phyloP scores from a whole-genome alignment of 1,140 invertebrate genomes.

The Drosophila ohnishii region DNA sequence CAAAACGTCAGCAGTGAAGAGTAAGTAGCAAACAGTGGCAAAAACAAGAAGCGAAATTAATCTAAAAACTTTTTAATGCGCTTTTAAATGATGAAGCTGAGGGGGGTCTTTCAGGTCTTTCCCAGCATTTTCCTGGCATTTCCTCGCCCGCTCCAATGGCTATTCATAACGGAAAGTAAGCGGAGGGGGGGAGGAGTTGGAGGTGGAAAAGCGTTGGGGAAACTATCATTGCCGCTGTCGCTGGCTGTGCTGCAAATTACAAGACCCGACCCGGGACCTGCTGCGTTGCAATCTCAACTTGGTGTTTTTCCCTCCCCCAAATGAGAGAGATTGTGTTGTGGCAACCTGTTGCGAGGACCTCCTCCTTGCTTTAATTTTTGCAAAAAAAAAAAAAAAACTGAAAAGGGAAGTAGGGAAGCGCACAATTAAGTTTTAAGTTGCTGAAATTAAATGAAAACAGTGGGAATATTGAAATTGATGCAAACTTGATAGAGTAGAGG shows the following conservation, averaged over 20 bases:
- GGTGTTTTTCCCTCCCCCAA: constrained; percentile 10
- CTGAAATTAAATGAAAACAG: constrained; percentile 80
- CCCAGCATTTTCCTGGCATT: constrained; percentile 23
- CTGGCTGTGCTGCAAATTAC: constrained; percentile 71
- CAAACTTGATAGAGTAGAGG: constrained; percentile 67
- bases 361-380: constrained; percentile 71
- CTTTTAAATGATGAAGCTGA: constrained; percentile 82
- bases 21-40: constrained; percentile 40
- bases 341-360: constrained; percentile 71
- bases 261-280: constrained; percentile 65
- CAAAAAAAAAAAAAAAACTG: constrained; percentile 42
- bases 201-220: not conserved
- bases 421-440: constrained; percentile 81
- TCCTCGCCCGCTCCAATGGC: constrained; percentile 52
- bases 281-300: constrained; percentile 59
- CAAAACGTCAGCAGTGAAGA: constrained; percentile 48
- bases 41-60: constrained; percentile 71
- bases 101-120: constrained; percentile 40
- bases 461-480: constrained; percentile 81
- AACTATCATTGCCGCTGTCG: constrained; percentile 77
- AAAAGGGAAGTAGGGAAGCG: constrained; percentile 51
- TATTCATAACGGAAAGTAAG: constrained; percentile 63
- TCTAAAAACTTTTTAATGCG: constrained; percentile 83
- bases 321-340: constrained; percentile 57
- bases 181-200: not conserved